These are phyloP conservation scores for Scarus forsteni DNA, from an alignment of 2,797 vertebrate species.

Conservation along the genomic window DNA sequence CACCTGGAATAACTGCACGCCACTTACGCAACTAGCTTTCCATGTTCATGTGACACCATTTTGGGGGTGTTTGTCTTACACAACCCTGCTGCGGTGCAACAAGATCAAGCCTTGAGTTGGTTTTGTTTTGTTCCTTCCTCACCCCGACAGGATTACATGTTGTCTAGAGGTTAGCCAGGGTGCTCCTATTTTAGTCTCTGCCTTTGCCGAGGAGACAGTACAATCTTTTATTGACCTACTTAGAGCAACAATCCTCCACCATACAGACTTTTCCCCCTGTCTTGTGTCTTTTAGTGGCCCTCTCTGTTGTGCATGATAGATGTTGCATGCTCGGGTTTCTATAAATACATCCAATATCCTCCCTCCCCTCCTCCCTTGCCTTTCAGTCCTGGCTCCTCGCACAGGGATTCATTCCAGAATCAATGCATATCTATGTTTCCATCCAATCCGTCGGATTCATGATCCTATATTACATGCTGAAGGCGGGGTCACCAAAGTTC, in stretches of 20 bases:
- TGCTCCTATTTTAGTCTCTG: slow-evolving; percentile 49
- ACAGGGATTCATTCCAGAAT: slow-evolving; percentile 72
- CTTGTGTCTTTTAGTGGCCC: slow-evolving; percentile 34
- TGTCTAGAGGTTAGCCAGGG: slow-evolving; percentile 43
- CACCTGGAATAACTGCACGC: slow-evolving; percentile 58
- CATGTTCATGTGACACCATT: slow-evolving; percentile 26
- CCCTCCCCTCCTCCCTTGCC: slow-evolving; percentile 15
- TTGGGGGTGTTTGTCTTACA: slow-evolving; percentile 45
- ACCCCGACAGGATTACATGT: slow-evolving; percentile 52
- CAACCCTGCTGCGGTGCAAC: slow-evolving; percentile 29
- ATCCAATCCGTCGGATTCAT: slow-evolving; percentile 46
- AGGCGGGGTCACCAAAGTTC: slow-evolving; percentile 42
- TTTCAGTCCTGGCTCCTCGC: slow-evolving; percentile 38
- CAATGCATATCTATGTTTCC: slow-evolving; percentile 78
- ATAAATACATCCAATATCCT: slow-evolving; percentile 71
- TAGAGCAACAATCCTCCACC: slow-evolving; percentile 31
- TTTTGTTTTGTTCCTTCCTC: slow-evolving; percentile 23
- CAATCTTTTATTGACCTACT: slow-evolving; percentile 64
- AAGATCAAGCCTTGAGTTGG: slow-evolving; percentile 27
- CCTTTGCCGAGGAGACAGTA: slow-evolving; percentile 35
- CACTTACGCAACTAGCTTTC: slow-evolving; percentile 71
- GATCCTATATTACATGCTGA: slow-evolving; percentile 57
- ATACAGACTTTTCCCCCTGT: slow-evolving; percentile 25
- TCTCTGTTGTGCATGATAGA: slow-evolving; percentile 46
- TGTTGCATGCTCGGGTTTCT: slow-evolving; percentile 42